phyloP scores from a whole-genome alignment of 2,113 vertebrate species.

The Pangasianodon gigas region DNA sequence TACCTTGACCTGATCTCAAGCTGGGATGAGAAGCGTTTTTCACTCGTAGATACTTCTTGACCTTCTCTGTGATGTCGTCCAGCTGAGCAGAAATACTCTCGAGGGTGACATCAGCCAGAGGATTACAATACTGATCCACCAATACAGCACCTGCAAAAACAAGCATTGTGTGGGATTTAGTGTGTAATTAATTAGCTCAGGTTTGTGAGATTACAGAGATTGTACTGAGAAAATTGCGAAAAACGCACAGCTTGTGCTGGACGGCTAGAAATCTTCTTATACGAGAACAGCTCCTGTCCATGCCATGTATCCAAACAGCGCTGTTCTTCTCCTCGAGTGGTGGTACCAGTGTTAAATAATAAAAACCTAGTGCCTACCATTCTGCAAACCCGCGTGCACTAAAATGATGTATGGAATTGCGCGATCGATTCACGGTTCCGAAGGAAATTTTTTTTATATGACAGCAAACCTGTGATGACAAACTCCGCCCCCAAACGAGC shows the following conservation, averaged over 20 bases:
- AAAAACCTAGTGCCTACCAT: not conserved
- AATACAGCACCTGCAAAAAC: conserved; percentile 82
- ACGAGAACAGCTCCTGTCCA: not conserved
- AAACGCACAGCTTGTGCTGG: not conserved
- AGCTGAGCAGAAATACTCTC: conserved; percentile 83
- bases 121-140: conserved; percentile 96
- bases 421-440: no score
- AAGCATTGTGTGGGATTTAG: not conserved
- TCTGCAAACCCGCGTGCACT: not conserved
- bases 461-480: not conserved
- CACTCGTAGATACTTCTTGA: conserved; percentile 82
- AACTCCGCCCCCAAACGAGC: not conserved
- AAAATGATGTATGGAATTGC: not conserved
- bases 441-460: not conserved
- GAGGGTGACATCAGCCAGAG: conserved; percentile 85
- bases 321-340: not conserved
- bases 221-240: not conserved
- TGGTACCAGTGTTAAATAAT: no score
- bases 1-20: conserved; percentile 71
- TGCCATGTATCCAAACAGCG: no score
- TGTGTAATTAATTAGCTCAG: not conserved
- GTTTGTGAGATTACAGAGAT: no score
- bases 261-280: not conserved
- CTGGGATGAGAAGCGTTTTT: conserved; percentile 89
- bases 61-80: conserved; percentile 83